These are phyloP conservation scores for Drosophila mayri DNA, from an alignment of 1,140 invertebrate species.

Conservation along the genomic window DNA sequence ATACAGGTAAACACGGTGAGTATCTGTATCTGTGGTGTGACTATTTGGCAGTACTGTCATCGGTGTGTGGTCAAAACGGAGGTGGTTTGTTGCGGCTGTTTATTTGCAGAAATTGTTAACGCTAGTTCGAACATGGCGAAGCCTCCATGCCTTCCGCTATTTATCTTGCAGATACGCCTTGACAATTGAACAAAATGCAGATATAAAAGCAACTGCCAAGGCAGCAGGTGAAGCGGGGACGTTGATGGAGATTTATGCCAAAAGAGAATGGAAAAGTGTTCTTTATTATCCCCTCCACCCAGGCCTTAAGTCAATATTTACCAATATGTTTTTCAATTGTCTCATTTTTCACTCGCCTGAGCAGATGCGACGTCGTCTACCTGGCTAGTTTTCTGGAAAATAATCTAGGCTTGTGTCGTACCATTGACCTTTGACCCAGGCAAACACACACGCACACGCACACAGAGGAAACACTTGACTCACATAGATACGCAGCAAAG, in stretches of 20 bases:
- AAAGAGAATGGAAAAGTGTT: constrained; percentile 2
- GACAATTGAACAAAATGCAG: constrained; percentile 47
- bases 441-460: constrained; percentile 16
- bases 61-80: constrained; percentile 33
- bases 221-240: constrained; percentile 10
- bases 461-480: constrained; percentile 20
- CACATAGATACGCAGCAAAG: constrained; percentile 23
- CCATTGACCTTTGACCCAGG: constrained; percentile 69
- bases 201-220: constrained; percentile 15
- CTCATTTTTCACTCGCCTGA: constrained; percentile 9
- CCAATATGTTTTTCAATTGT: constrained; percentile 38
- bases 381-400: constrained; percentile 13
- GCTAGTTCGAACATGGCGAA: constrained; percentile 29
- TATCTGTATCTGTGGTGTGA: constrained; percentile 18
- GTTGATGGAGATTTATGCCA: constrained; percentile 15
- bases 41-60: not conserved
- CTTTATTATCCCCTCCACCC: not conserved
- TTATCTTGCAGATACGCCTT: constrained; percentile 52
- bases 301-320: constrained; percentile 38
- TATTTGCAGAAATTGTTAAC: constrained; percentile 49
- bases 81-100: constrained; percentile 38
- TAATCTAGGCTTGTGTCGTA: constrained; percentile 5
- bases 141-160: constrained; percentile 46
- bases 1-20: constrained; percentile 21
- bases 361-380: not conserved